phyloP scores from a whole-genome alignment of 2,888 invertebrate species.

The Caenorhabditis zanzibari region DNA sequence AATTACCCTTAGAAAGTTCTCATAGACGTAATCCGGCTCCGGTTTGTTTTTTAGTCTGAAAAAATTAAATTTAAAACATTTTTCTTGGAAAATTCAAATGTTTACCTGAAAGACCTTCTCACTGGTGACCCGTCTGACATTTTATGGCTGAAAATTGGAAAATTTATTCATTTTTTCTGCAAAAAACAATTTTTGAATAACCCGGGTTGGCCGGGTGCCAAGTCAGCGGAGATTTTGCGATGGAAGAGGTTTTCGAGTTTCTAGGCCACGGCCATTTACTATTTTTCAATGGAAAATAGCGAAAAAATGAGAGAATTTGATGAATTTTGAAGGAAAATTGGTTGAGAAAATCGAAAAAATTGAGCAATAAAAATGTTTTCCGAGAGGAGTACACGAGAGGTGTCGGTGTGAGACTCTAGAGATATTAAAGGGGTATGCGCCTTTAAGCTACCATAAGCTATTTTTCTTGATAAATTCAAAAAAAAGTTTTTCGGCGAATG shows the following conservation, averaged over 20 bases:
- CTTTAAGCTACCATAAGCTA: conserved; percentile 4
- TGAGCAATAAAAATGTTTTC: neutral
- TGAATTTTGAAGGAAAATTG: too few relatives aligned
- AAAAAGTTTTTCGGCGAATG: neutral
- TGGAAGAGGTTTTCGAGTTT: neutral
- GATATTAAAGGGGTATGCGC: conserved; percentile 5
- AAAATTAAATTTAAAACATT: too few relatives aligned
- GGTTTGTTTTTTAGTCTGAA: conserved; percentile 56
- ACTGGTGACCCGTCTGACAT: conserved; percentile 11
- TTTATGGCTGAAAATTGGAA: neutral
- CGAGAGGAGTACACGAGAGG: conserved; percentile 9
- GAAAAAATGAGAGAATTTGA: neutral
- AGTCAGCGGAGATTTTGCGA: neutral
- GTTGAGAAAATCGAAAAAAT: too few relatives aligned
- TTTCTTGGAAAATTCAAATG: too few relatives aligned
- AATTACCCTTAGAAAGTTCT: conserved; percentile 32
- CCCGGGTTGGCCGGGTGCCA: conserved; percentile 42
- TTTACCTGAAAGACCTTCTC: conserved; percentile 54
- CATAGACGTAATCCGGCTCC: conserved; percentile 27
- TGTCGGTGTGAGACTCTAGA: neutral
- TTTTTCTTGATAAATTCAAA: too few relatives aligned
- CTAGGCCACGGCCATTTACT: conserved; percentile 33
- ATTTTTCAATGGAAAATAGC: neutral
- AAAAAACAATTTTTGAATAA: conserved; percentile 15
- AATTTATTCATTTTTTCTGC: neutral